Evolutionary conservation across 2,797 vertebrate genomes (phyloP).

Genomic region (Fundulus diaphanus): DNA sequence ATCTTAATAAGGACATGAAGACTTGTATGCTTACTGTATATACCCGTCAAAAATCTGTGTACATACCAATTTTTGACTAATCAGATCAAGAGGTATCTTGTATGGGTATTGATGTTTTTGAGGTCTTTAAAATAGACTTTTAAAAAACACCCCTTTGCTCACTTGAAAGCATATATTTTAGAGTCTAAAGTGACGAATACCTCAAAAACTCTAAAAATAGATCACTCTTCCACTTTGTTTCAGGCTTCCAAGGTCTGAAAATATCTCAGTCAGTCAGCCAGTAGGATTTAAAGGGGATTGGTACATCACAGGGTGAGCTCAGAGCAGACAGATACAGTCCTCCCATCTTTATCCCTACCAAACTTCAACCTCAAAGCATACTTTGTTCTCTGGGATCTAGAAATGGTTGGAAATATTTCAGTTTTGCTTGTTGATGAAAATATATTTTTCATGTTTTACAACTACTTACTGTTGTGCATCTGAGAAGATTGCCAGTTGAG

Average conservation of each 20-base stretch:
- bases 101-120: neutral
- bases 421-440: neutral
- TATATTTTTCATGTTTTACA: neutral
- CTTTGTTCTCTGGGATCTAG: neutral
- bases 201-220: neutral
- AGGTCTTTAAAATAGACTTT: neutral
- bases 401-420: neutral
- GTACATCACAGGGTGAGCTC: constrained; percentile 4
- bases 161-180: neutral
- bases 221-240: constrained; percentile 4
- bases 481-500: neutral
- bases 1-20: too few relatives aligned
- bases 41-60: too few relatives aligned
- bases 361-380: constrained; percentile 4
- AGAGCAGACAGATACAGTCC: neutral
- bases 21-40: too few relatives aligned
- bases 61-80: neutral
- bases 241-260: constrained; percentile 8
- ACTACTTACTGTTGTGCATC: neutral
- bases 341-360: neutral
- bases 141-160: neutral
- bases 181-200: neutral
- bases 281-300: constrained; percentile 7
- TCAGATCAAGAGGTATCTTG: neutral
- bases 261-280: constrained; percentile 3